Percentiles rank a stretch among this genome's conserved stretches.
phyloP scores from a whole-genome alignment of 2,797 vertebrate species.

The Acanthurus leucopareius region DNA sequence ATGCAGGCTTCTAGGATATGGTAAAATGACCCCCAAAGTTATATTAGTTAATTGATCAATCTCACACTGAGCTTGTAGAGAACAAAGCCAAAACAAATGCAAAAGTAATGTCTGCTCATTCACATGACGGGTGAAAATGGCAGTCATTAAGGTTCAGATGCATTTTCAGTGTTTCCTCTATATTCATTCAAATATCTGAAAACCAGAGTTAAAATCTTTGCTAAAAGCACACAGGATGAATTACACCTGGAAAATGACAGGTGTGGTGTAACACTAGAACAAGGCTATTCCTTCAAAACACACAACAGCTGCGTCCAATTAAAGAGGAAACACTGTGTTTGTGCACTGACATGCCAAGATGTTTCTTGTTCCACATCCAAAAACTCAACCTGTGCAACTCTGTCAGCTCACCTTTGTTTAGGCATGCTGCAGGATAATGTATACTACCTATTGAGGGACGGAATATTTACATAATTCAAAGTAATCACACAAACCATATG shows the following conservation, averaged over 20 bases:
- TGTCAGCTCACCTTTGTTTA: conserved; percentile 57
- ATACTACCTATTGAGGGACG: conserved; percentile 39
- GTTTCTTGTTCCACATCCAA: conserved; percentile 2
- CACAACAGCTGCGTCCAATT: not conserved
- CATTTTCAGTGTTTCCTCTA: conserved; percentile 40
- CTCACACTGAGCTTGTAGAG: conserved; percentile 45
- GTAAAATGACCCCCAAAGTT: not conserved
- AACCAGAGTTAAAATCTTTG: not conserved
- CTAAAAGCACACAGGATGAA: not conserved
- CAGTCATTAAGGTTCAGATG: conserved; percentile 21
- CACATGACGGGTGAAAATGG: not conserved
- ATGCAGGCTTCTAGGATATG: not conserved
- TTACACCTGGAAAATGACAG: not conserved
- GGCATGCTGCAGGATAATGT: conserved; percentile 48
- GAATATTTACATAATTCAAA: conserved; percentile 42
- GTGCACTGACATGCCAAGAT: conserved; percentile 10
- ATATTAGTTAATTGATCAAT: conserved; percentile 45
- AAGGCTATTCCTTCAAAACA: not conserved
- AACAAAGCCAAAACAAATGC: conserved; percentile 40
- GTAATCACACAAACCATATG: not conserved
- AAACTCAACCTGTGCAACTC: conserved; percentile 11
- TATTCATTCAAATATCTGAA: not conserved
- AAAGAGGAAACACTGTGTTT: conserved; percentile 34
- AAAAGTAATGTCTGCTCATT: conserved; percentile 10
- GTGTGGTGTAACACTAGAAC: conserved; percentile 2